phyloP scores from a whole-genome alignment of 2,888 invertebrate species.

The Biston stratarius region DNA sequence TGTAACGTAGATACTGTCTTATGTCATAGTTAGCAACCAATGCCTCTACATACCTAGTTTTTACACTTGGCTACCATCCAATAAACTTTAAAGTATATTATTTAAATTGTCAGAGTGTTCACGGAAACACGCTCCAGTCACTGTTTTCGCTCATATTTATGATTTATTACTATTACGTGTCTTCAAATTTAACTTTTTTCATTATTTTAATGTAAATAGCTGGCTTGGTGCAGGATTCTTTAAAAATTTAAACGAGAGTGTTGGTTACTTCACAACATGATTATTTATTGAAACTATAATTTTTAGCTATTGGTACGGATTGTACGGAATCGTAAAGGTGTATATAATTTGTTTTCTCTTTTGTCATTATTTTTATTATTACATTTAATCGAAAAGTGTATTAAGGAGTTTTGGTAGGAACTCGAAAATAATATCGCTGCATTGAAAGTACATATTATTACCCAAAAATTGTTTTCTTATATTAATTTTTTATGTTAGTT shows the following conservation, averaged over 20 bases:
- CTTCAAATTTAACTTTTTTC: constrained; percentile 38
- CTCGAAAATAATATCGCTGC: no score
- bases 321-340: no score
- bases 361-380: no score
- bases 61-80: constrained; percentile 59
- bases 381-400: no score
- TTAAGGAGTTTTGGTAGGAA: no score
- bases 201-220: constrained; percentile 23
- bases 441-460: no score
- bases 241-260: constrained; percentile 15
- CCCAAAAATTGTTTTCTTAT: no score
- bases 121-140: constrained; percentile 42
- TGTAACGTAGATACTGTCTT: not conserved
- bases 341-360: no score
- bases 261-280: constrained; percentile 3
- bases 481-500: no score
- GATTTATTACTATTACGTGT: constrained; percentile 44
- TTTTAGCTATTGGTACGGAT: not conserved
- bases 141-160: constrained; percentile 42
- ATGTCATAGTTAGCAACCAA: constrained; percentile 47
- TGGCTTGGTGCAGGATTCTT: constrained; percentile 8
- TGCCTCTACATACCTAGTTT: constrained; percentile 48
- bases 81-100: constrained; percentile 52
- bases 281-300: constrained; percentile 2
- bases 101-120: constrained; percentile 53